These are phyloP conservation scores for Argentina silus DNA, from an alignment of 2,797 vertebrate genomes.

Conservation along the genomic window DNA sequence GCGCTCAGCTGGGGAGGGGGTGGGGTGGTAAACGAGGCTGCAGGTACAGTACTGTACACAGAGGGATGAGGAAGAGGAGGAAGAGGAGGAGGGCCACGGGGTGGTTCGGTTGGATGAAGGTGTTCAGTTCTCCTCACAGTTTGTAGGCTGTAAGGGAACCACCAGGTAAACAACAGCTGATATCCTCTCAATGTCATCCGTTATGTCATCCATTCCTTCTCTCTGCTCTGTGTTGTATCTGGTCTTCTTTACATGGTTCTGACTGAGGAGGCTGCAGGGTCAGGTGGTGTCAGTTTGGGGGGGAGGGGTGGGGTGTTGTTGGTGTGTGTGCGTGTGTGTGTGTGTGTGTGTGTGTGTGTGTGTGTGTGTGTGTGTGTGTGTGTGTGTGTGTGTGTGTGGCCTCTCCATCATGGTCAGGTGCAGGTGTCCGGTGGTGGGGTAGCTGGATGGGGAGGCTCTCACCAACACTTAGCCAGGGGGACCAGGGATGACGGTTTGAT, in stretches of 20 bases:
- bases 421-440: background rate
- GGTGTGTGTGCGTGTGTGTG: slow-evolving; percentile 1
- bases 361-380: too few relatives aligned
- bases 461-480: slow-evolving; percentile 67
- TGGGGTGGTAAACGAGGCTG: background rate
- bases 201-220: background rate
- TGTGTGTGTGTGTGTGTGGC: background rate
- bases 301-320: background rate
- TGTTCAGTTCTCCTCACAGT: background rate
- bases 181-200: background rate
- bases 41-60: background rate
- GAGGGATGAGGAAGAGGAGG: background rate
- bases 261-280: background rate
- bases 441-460: slow-evolving; percentile 33
- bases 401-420: slow-evolving; percentile 4
- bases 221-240: background rate
- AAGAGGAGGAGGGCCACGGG: background rate
- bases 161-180: background rate
- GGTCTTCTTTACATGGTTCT: background rate
- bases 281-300: background rate
- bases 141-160: background rate
- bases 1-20: background rate
- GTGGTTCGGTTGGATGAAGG: background rate
- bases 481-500: slow-evolving; percentile 52
- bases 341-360: too few relatives aligned